A percentile compares a stretch with the other conserved stretches of the same genome.
Conservation (phyloP, 2,113 vertebrate species). For the Solenodon paradoxus region DNA sequence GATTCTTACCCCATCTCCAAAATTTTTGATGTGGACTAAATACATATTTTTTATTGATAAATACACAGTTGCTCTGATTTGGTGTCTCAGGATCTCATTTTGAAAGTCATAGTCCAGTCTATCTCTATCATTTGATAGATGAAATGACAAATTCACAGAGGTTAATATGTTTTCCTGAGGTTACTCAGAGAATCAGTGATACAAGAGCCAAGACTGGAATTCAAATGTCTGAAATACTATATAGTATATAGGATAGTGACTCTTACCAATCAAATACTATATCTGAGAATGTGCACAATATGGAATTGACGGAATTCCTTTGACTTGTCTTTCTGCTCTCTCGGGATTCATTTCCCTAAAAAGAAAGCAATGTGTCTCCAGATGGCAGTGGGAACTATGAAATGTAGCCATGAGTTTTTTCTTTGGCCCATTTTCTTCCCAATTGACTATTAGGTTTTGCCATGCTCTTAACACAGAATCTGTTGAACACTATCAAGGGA, state of each 20-base stretch:
- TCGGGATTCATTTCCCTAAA: neutral
- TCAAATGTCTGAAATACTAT: neutral
- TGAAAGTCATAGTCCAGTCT: neutral
- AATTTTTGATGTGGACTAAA: neutral
- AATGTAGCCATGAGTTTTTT: neutral
- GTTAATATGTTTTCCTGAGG: neutral
- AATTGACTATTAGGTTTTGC: conserved; percentile 28
- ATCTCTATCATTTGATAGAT: neutral
- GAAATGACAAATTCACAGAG: neutral
- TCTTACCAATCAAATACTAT: neutral
- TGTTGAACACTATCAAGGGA: conserved; percentile 4
- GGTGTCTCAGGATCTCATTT: neutral
- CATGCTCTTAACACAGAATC: conserved; percentile 35
- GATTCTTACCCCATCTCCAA: neutral
- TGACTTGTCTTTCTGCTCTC: neutral
- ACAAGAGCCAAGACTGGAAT: neutral
- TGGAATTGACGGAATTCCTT: neutral
- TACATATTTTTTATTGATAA: neutral
- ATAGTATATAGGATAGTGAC: neutral
- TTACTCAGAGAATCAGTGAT: neutral
- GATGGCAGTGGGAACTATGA: neutral
- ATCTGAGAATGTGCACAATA: neutral
- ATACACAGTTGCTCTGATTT: neutral
- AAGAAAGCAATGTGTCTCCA: neutral
- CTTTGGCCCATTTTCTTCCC: conserved; percentile 36